These are phyloP conservation scores for Talpa occidentalis DNA, from an alignment of 2,113 vertebrate species.

Conservation along the genomic window DNA sequence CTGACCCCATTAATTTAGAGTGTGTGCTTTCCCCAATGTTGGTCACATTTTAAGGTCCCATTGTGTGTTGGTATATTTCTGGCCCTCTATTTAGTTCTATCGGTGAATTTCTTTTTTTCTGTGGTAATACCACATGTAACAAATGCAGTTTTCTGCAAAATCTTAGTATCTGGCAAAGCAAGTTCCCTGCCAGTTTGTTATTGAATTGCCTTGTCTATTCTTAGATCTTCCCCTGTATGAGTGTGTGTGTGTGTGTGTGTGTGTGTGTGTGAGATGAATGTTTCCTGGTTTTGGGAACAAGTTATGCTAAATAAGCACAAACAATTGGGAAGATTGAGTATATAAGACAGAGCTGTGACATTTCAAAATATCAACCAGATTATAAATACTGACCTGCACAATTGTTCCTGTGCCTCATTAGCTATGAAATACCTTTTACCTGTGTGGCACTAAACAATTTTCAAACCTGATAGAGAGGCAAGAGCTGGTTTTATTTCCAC, in stretches of 20 bases:
- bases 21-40: neutral
- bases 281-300: conserved; percentile 38
- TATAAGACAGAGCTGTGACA: conserved; percentile 58
- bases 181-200: conserved; percentile 5
- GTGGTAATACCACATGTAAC: neutral
- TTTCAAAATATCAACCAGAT: conserved; percentile 75
- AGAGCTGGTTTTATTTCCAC: neutral
- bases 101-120: neutral
- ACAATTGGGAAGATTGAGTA: conserved; percentile 65
- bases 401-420: conserved; percentile 47
- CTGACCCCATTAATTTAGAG: neutral
- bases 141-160: neutral
- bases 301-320: conserved; percentile 63
- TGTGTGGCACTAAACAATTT: neutral
- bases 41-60: neutral
- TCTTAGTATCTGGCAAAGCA: conserved; percentile 8
- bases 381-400: conserved; percentile 60
- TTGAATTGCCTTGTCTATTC: neutral
- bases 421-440: neutral
- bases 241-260: neutral
- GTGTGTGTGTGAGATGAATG: neutral
- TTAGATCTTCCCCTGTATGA: neutral
- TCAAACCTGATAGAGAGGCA: neutral
- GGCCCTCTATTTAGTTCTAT: neutral
- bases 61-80: neutral